Percentiles rank a stretch among this genome's conserved stretches.
Conservation (phyloP, 2,888 invertebrate genomes). For the Melanostoma mellinum region DNA sequence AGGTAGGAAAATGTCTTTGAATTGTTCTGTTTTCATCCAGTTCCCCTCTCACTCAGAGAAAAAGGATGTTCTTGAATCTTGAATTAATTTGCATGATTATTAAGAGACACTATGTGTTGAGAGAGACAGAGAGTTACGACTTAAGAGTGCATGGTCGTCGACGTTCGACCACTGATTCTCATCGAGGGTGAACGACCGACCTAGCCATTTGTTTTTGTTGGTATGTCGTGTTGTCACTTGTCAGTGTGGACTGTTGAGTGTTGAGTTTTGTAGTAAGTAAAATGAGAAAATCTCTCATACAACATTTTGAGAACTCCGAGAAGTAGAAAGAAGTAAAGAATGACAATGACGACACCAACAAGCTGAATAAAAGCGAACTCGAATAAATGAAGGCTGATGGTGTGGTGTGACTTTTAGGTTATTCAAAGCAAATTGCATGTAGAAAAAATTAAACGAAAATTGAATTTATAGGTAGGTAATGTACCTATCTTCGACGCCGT, state of each 20-base stretch:
- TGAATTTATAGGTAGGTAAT: no score
- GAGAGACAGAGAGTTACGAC: conserved; percentile 2
- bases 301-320: conserved; percentile 44
- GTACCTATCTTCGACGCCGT: no score
- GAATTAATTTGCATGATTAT: no score
- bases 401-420: background rate
- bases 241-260: conserved; percentile 8
- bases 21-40: no score
- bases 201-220: conserved; percentile 80
- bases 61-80: no score
- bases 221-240: conserved; percentile 55
- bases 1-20: no score
- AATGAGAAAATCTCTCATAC: conserved; percentile 52
- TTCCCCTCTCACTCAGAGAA: no score
- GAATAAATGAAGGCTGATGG: background rate
- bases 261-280: conserved; percentile 14
- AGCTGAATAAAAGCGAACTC: conserved; percentile 13
- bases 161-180: conserved; percentile 49
- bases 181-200: conserved; percentile 82
- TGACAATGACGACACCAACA: conserved; percentile 15
- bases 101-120: background rate
- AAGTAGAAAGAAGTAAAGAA: conserved; percentile 9
- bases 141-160: conserved; percentile 58
- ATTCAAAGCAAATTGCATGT: no score
- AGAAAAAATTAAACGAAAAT: no score